These are phyloP conservation scores for Sparidentex hasta DNA, from an alignment of 2,797 vertebrate species.

Conservation along the genomic window DNA sequence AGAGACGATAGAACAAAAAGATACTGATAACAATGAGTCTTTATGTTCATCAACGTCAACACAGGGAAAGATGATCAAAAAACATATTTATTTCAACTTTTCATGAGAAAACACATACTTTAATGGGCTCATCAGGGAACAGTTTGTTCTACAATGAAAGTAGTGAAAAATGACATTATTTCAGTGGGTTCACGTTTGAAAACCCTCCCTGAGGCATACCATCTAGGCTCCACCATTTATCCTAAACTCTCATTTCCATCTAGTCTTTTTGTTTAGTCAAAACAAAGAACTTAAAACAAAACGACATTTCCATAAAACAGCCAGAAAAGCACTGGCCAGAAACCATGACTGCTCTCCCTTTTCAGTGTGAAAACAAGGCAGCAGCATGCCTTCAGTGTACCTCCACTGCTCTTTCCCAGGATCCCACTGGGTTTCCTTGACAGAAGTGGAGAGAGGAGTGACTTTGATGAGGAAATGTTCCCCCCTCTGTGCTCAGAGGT, in stretches of 20 bases:
- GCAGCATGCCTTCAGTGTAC: conserved; percentile 50
- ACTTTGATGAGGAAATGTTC: conserved; percentile 76
- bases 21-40: conserved; percentile 44
- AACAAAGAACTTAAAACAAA: conserved; percentile 73
- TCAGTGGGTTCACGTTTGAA: conserved; percentile 61
- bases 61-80: conserved; percentile 6
- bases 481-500: conserved; percentile 40
- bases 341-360: conserved; percentile 54
- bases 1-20: conserved; percentile 52
- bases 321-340: conserved; percentile 30
- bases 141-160: conserved; percentile 67
- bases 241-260: conserved; percentile 71
- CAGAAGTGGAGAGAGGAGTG: conserved; percentile 62
- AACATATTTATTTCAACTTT: conserved; percentile 36
- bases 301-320: conserved; percentile 72
- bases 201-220: conserved; percentile 59
- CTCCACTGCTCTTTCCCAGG: conserved; percentile 52
- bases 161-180: conserved; percentile 51
- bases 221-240: conserved; percentile 52
- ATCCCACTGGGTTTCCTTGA: conserved; percentile 75
- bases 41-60: conserved; percentile 35
- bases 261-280: conserved; percentile 64
- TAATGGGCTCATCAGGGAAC: conserved; percentile 71
- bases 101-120: conserved; percentile 53
- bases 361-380: conserved; percentile 50